Conservation (phyloP, 92 coral and sea anemone genomes). For the Paramuricea clavata region DNA sequence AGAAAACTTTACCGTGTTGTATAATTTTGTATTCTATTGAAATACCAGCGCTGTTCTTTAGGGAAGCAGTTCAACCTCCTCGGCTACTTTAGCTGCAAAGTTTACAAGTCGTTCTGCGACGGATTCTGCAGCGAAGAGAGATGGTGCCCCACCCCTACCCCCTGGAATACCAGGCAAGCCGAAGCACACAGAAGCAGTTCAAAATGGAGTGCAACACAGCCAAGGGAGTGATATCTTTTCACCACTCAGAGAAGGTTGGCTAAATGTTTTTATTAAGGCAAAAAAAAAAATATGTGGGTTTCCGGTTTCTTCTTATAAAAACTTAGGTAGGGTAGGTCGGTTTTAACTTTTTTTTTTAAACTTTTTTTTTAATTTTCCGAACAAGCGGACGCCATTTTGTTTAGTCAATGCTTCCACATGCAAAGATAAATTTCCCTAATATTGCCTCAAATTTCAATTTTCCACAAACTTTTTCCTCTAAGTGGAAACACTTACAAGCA, state of each 20-base stretch:
- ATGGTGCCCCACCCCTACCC: background rate
- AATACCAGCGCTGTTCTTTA: background rate
- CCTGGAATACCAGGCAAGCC: slow-evolving; percentile 35
- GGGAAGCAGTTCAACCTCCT: slow-evolving; percentile 35
- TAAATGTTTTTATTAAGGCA: background rate
- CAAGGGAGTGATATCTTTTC: slow-evolving; percentile 87
- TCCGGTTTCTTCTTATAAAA: too few species aligned
- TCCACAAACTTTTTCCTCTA: too few species aligned
- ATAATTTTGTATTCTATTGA: background rate
- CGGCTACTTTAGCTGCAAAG: slow-evolving; percentile 44
- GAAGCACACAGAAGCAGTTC: slow-evolving; percentile 43
- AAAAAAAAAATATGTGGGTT: too few species aligned
- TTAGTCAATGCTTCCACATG: too few species aligned
- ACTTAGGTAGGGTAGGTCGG: too few species aligned
- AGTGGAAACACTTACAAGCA: too few species aligned
- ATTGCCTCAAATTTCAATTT: too few species aligned
- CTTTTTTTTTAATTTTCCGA: too few species aligned
- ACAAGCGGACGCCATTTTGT: too few species aligned
- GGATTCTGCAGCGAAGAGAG: slow-evolving; percentile 29
- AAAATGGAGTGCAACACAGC: slow-evolving; percentile 78
- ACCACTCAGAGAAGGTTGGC: slow-evolving; percentile 93
- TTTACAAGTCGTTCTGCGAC: slow-evolving; percentile 50
- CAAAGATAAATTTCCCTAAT: too few species aligned
- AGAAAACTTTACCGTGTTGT: too few species aligned
- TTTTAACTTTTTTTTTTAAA: too few species aligned